These are phyloP conservation scores for Scaptomyza polygonia DNA, from an alignment of 2,888 invertebrate species.

Conservation along the genomic window DNA sequence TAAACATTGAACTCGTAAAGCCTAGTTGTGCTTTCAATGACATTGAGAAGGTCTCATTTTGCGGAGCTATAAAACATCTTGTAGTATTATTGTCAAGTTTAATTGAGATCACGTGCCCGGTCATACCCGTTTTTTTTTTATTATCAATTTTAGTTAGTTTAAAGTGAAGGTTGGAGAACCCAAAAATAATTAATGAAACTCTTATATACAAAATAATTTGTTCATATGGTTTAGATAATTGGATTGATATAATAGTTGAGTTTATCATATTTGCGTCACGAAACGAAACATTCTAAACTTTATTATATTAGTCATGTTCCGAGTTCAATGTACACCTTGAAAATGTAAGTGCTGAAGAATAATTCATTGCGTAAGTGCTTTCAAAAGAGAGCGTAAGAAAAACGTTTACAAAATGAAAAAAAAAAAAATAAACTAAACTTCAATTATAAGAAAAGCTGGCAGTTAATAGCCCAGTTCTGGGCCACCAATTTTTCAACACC, in stretches of 20 bases:
- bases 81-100: slow-evolving; percentile 37
- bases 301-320: slow-evolving; percentile 17
- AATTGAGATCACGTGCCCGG: slow-evolving; percentile 42
- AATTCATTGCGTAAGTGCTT: slow-evolving; percentile 11
- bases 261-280: neutral
- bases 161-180: slow-evolving; percentile 3
- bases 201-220: neutral
- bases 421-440: neutral
- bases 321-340: slow-evolving; percentile 30
- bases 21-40: slow-evolving; percentile 1
- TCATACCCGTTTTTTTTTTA: slow-evolving; percentile 10
- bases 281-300: neutral
- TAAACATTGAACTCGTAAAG: slow-evolving; percentile 33
- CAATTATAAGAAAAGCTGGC: too few relatives aligned
- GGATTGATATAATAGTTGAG: neutral
- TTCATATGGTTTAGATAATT: neutral
- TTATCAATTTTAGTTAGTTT: slow-evolving; percentile 8
- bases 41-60: slow-evolving; percentile 24
- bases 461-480: too few relatives aligned
- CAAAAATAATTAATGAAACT: neutral
- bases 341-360: slow-evolving; percentile 3
- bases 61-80: slow-evolving; percentile 17
- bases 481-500: neutral
- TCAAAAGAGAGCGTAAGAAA: neutral
- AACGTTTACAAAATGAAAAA: neutral